Evolutionary conservation across 2,888 invertebrate genomes (phyloP), one percentile per base, ranked within the genome.

Genomic region (Eledone cirrhosa): DNA sequence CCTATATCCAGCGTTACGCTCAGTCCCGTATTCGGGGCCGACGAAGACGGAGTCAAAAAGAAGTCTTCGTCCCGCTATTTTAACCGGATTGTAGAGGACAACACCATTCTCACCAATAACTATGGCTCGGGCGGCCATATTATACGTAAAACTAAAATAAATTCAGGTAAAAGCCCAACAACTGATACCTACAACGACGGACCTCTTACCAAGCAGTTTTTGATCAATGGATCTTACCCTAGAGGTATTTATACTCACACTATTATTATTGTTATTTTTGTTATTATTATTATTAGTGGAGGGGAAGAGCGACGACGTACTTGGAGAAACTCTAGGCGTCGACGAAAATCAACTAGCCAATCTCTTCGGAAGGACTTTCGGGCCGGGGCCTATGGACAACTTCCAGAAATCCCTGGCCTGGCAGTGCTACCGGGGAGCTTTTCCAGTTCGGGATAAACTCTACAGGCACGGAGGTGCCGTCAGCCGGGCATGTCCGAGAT

Each of bases 151-250:
- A 4, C 22, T 72, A 72, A 72, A n/a, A 22, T n/a, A 0, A 31
- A 72, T 31, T n/a, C 41, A 19, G n/a, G 16, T 8, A 41, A 72
- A 22, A 72, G 41, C 41, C 41, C 72, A 13, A 72, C 72, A 0
- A 72, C 72, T 19, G 41, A 72, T 7, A 72, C 72, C 8, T 72
- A 72, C 31, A 72, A 72, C 27, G 72, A 72, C 24, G 72, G 72
- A 72, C 72, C 72, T 31, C n/a, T 72, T 72, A 72, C 22, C 33
- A 72, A 31, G 22, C 22, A 41, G n/a, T 72, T 72, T 41, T 41
- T 72, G 31, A 72, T 72, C n/a, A 72, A 72, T 72, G 72, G 72
- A 72, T 72, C 72, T 72, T 72, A 72, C 24, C 72, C 72, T 2
- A 69, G 31, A 72, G 72, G 72, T 72, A 22, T n/a, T 29, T 72